Percentiles rank a stretch among this genome's conserved stretches.
phyloP scores from a whole-genome alignment of 2,113 vertebrate genomes.

The Ahaetulla prasina region DNA sequence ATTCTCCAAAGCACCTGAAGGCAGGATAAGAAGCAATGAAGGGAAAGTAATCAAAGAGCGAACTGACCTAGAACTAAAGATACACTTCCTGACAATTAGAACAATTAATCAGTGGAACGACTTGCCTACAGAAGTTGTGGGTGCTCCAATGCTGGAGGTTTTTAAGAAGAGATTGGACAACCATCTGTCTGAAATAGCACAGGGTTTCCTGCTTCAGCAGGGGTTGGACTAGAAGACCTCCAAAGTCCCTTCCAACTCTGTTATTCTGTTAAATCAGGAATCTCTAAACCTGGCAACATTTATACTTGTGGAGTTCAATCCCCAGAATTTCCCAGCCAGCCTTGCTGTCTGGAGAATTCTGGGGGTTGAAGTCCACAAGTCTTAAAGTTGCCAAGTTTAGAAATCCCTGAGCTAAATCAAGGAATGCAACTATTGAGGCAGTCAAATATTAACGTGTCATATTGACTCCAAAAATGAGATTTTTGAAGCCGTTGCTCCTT shows the following conservation, averaged over 20 bases:
- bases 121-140: neutral
- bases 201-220: neutral
- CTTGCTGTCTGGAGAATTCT: no score
- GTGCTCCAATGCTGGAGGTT: neutral
- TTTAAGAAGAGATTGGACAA: neutral
- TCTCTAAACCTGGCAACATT: neutral
- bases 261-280: neutral
- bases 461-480: neutral
- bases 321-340: neutral
- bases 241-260: neutral
- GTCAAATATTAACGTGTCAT: neutral
- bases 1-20: neutral
- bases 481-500: neutral
- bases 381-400: neutral
- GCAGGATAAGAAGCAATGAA: neutral
- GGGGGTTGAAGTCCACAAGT: neutral
- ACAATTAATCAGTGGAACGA: neutral
- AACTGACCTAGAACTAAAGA: neutral
- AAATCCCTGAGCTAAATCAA: neutral
- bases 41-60: neutral
- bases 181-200: neutral
- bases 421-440: neutral
- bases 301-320: neutral
- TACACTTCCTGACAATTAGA: neutral
- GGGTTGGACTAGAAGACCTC: neutral